A percentile compares a stretch with the other conserved stretches of the same genome.
phyloP scores from a whole-genome alignment of 2,888 invertebrate genomes.

The Barypeithes pellucidus region DNA sequence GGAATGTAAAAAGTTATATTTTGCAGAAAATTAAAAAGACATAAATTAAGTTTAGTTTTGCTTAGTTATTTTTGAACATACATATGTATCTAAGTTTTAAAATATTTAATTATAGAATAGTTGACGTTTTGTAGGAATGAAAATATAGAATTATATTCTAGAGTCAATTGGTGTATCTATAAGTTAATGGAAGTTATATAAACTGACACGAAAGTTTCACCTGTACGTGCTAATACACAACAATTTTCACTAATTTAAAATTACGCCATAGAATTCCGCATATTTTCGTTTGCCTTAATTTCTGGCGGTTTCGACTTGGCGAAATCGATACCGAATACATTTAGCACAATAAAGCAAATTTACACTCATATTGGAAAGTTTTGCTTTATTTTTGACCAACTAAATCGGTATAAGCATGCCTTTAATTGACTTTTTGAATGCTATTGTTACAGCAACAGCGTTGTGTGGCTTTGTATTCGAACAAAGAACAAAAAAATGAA shows the following conservation, averaged over 20 bases:
- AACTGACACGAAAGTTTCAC: conserved; percentile 37
- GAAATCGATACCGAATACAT: conserved; percentile 49
- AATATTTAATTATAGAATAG: too few relatives aligned
- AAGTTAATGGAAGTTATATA: conserved; percentile 33
- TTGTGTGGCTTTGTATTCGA: background rate
- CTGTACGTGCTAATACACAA: conserved; percentile 32
- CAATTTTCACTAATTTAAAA: conserved; percentile 44
- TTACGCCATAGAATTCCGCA: conserved; percentile 40
- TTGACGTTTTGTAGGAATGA: too few relatives aligned
- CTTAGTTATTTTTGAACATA: too few relatives aligned
- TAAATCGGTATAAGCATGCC: conserved; percentile 34
- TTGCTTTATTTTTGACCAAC: conserved; percentile 42
- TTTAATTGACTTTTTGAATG: conserved; percentile 37
- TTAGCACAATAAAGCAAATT: conserved; percentile 50
- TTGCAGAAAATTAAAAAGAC: conserved; percentile 22
- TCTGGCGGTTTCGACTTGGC: conserved; percentile 29
- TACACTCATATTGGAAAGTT: conserved; percentile 43
- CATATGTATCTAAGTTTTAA: too few relatives aligned
- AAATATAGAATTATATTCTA: too few relatives aligned
- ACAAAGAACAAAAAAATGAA: background rate
- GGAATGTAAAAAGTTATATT: too few relatives aligned
- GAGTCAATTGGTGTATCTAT: conserved; percentile 23
- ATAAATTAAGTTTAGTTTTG: background rate
- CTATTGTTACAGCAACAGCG: conserved; percentile 21
- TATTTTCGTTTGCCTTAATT: conserved; percentile 39